Percentiles rank a stretch among this genome's conserved stretches.
Conservation (phyloP, 2,888 invertebrate genomes). For the Galerucella nymphaeae region DNA sequence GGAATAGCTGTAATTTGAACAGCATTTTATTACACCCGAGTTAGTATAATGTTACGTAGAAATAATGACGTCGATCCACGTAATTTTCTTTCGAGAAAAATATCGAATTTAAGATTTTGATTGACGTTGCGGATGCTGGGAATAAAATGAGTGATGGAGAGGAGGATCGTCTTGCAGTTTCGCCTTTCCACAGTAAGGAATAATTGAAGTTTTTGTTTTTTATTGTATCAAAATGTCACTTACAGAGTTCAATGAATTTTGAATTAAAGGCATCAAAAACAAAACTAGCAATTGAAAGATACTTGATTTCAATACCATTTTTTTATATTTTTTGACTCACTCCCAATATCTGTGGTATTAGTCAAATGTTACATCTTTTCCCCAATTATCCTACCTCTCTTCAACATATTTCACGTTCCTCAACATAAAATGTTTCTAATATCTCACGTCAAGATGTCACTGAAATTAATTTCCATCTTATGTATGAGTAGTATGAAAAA, state of each 20-base stretch:
- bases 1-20: neutral
- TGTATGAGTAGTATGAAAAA: constrained; percentile 25
- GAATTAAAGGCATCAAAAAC: too few relatives aligned
- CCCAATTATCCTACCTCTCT: constrained; percentile 14
- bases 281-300: too few relatives aligned
- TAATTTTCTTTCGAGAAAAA: neutral
- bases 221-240: too few relatives aligned
- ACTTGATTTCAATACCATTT: neutral
- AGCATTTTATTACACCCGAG: neutral
- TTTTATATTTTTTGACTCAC: neutral
- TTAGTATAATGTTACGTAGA: neutral
- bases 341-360: neutral
- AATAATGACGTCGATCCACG: neutral
- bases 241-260: too few relatives aligned
- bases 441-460: constrained; percentile 31
- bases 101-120: constrained; percentile 1
- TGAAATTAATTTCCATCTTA: constrained; percentile 28
- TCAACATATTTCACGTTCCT: constrained; percentile 24
- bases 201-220: neutral
- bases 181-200: neutral
- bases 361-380: neutral
- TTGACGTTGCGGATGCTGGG: neutral
- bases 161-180: neutral
- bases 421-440: constrained; percentile 14
- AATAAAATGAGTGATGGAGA: neutral